phyloP scores from a whole-genome alignment of 1,140 invertebrate species.

The Pygmarrhopalites habei region DNA sequence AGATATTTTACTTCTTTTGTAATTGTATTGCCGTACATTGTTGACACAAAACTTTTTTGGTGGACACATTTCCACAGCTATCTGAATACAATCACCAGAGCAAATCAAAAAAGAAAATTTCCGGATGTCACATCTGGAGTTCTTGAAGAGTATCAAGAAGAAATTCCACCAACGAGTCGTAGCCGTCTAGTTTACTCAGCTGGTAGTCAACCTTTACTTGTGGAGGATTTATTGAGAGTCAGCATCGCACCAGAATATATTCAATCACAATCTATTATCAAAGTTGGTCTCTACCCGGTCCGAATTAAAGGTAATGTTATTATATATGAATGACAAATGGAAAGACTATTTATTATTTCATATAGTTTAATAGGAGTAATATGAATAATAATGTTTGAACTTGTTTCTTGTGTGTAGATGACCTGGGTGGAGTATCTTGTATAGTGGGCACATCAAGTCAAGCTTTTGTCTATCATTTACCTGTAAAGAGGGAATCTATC shows the following conservation, averaged over 20 bases:
- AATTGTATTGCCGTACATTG: too few species aligned
- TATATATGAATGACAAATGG: too few species aligned
- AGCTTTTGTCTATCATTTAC: conserved; percentile 54
- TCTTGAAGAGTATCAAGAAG: conserved; percentile 32
- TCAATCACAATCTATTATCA: conserved; percentile 4
- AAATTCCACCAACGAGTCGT: conserved; percentile 22
- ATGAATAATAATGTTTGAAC: too few species aligned
- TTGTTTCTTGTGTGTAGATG: conserved; percentile 19
- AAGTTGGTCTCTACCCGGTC: conserved; percentile 25
- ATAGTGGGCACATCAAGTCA: conserved; percentile 52
- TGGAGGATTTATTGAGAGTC: conserved; percentile 35
- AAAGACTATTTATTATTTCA: too few species aligned
- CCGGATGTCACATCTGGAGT: conserved; percentile 7
- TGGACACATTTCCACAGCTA: too few species aligned
- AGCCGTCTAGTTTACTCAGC: conserved; percentile 16
- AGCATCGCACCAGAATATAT: background rate
- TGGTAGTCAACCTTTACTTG: background rate
- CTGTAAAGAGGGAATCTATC: conserved; percentile 26
- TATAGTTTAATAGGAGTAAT: too few species aligned
- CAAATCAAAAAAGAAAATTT: conserved; percentile 25
- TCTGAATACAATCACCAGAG: conserved; percentile 22
- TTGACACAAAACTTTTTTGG: too few species aligned
- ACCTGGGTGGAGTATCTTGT: conserved; percentile 44
- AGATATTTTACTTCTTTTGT: too few species aligned
- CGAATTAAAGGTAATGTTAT: conserved; percentile 29